Conservation (phyloP, 2,113 vertebrate genomes). For the Nothoprocta pentlandii region DNA sequence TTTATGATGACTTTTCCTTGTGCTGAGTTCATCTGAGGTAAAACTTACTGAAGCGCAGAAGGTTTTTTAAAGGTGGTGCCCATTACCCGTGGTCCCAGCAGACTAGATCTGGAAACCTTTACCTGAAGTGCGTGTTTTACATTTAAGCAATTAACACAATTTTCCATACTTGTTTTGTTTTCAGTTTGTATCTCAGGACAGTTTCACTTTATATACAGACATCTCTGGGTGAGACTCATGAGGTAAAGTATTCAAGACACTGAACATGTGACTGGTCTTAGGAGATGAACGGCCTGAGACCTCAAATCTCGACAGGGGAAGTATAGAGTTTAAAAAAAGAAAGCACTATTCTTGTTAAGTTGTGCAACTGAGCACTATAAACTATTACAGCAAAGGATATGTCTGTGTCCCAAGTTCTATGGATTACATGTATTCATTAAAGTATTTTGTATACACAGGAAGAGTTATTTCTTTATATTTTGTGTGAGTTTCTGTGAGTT, state of each 20-base stretch:
- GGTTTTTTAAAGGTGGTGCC: conserved; percentile 19
- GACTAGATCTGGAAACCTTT: background rate
- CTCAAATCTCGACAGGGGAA: background rate
- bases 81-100: background rate
- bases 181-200: background rate
- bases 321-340: background rate
- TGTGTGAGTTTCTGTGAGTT: background rate
- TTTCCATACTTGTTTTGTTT: conserved; percentile 10
- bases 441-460: background rate
- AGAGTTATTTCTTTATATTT: background rate
- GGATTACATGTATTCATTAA: background rate
- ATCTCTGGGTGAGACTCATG: background rate
- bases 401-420: background rate
- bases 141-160: background rate
- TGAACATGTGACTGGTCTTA: background rate
- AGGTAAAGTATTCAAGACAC: background rate
- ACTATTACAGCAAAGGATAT: background rate
- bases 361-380: background rate
- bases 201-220: background rate
- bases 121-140: background rate
- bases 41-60: conserved; percentile 16
- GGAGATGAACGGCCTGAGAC: background rate
- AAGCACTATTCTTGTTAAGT: background rate
- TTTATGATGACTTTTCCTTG: conserved; percentile 45
- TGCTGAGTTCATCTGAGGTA: conserved; percentile 63